phyloP scores from a whole-genome alignment of 92 coral and sea anemone species.

The Parazoanthus swiftii region DNA sequence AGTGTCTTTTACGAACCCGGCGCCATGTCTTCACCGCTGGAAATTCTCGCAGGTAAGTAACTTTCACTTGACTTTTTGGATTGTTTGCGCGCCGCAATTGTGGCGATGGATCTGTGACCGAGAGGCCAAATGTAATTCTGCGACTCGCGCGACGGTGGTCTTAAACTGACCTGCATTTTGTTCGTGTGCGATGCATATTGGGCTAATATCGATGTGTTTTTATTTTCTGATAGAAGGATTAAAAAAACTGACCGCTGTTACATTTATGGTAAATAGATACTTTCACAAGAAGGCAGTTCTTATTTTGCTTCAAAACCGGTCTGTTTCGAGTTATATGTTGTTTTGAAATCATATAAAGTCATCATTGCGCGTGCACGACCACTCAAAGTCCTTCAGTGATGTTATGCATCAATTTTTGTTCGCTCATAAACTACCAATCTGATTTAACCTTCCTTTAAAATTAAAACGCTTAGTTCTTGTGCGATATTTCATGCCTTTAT shows the following conservation, averaged over 20 bases:
- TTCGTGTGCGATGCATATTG: neutral
- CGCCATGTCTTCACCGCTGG: constrained; percentile 11
- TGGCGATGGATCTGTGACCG: neutral
- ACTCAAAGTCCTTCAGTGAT: constrained; percentile 28
- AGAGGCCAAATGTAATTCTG: constrained; percentile 19
- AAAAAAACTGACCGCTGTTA: constrained; percentile 1
- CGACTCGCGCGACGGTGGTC: neutral
- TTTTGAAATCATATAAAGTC: neutral
- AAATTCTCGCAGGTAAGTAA: constrained; percentile 25
- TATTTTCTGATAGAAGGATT: constrained; percentile 11
- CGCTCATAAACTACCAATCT: neutral
- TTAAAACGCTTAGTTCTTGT: neutral
- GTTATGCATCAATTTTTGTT: constrained; percentile 16
- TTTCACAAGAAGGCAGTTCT: neutral
- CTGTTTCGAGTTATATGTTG: neutral
- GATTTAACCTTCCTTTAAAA: neutral
- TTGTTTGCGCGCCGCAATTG: constrained; percentile 17
- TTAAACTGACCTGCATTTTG: neutral
- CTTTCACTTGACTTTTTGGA: constrained; percentile 22
- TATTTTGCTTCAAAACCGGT: neutral
- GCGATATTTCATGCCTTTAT: neutral
- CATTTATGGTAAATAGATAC: neutral
- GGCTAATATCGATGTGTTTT: constrained; percentile 4
- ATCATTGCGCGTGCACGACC: neutral
- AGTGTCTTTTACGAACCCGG: neutral